These are phyloP conservation scores for Enteromius trimaculatus DNA, from an alignment of 2,797 vertebrate genomes.

Conservation along the genomic window DNA sequence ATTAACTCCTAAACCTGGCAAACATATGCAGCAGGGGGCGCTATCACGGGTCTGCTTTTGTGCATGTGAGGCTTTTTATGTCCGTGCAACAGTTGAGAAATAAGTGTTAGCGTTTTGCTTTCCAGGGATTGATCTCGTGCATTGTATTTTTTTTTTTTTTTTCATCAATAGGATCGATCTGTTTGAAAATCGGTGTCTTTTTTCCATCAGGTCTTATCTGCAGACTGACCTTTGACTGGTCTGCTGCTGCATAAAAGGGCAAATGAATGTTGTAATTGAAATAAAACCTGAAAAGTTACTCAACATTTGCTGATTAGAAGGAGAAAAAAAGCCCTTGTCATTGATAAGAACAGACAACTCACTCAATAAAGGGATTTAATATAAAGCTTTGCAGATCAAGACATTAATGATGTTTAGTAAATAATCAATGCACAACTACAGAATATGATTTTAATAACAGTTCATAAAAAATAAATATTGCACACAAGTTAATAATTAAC, in stretches of 20 bases:
- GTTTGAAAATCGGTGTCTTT: neutral
- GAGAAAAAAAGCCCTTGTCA: neutral
- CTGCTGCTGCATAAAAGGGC: neutral
- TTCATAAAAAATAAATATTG: neutral
- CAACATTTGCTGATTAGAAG: neutral
- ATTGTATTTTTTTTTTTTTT: too few species aligned
- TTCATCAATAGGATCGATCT: neutral
- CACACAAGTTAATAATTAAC: neutral
- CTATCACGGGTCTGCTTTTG: neutral
- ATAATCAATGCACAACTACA: neutral
- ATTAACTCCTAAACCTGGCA: conserved; percentile 10
- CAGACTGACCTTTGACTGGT: neutral
- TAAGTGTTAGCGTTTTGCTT: neutral
- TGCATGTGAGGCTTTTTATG: neutral
- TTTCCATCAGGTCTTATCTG: neutral
- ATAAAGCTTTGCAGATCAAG: neutral
- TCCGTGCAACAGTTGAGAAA: neutral
- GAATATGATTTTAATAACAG: neutral
- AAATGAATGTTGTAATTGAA: neutral
- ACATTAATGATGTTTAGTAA: neutral
- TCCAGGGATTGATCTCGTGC: neutral
- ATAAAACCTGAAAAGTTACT: neutral
- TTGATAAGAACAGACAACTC: neutral
- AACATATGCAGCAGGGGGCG: conserved; percentile 45
- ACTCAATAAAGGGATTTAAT: neutral